phyloP scores from a whole-genome alignment of 2,797 vertebrate species.

The Taeniopygia guttata region DNA sequence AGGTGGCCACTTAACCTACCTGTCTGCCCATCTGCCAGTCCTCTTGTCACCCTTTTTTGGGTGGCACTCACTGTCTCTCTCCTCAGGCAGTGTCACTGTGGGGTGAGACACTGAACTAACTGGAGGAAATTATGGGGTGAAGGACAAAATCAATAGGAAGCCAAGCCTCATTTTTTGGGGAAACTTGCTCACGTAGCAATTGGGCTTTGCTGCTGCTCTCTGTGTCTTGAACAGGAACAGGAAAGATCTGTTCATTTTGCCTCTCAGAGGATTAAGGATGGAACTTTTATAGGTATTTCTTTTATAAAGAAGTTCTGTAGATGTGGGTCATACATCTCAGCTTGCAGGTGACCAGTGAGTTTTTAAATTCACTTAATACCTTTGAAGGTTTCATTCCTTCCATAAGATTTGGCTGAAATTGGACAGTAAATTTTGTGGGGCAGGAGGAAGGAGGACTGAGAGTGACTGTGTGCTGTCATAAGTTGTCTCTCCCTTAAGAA shows the following conservation, averaged over 20 bases:
- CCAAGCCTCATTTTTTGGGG: background rate
- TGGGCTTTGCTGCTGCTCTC: background rate
- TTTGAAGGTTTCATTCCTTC: background rate
- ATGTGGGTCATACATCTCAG: background rate
- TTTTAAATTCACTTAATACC: background rate
- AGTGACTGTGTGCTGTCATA: background rate
- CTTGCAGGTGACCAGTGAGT: background rate
- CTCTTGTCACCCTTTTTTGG: background rate
- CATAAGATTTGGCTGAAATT: background rate
- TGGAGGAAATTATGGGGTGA: background rate
- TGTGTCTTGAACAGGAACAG: constrained; percentile 43
- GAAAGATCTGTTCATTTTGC: constrained; percentile 51
- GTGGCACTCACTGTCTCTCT: background rate
- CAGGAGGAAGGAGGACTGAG: background rate
- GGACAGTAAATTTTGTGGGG: background rate
- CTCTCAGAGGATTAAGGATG: background rate
- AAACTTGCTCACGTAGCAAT: fast-evolving
- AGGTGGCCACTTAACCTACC: background rate
- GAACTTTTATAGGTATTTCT: background rate
- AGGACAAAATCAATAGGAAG: background rate
- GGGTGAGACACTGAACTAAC: background rate
- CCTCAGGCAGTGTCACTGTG: background rate
- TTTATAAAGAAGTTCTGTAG: background rate
- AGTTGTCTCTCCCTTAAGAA: background rate
- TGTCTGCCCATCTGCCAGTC: background rate